Evolutionary conservation across 2,888 invertebrate genomes (phyloP).

Genomic region (Rhogogaster chlorosoma): DNA sequence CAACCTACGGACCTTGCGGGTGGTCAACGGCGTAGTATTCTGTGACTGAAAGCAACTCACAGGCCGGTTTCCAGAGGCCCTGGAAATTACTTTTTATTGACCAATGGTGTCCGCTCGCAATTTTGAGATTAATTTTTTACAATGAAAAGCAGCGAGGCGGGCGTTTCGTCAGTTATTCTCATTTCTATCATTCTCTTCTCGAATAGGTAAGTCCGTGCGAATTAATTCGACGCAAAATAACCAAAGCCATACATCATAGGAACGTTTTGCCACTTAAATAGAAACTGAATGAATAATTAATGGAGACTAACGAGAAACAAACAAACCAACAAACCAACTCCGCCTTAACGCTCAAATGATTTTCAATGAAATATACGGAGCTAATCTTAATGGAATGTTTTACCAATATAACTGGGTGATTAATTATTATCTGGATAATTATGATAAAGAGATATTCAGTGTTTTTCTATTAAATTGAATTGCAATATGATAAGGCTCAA

Average conservation of each 20-base stretch:
- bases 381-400: background rate
- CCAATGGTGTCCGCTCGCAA: background rate
- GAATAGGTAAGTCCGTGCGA: background rate
- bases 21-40: constrained; percentile 30
- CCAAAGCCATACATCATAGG: background rate
- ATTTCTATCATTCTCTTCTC: background rate
- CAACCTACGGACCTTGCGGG: constrained; percentile 1
- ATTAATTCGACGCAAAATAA: background rate
- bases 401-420: background rate
- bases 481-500: background rate
- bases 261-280: background rate
- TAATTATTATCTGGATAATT: background rate
- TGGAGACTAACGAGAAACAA: background rate
- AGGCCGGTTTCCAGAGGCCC: background rate
- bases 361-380: background rate
- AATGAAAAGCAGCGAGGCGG: background rate
- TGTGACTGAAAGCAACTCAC: constrained; percentile 30
- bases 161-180: background rate
- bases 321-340: background rate
- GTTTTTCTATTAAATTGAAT: background rate
- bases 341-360: background rate
- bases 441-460: background rate
- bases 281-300: constrained; percentile 3
- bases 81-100: constrained; percentile 43
- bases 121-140: background rate